phyloP scores from a whole-genome alignment of 2,797 vertebrate genomes.

The Zonotrichia albicollis region DNA sequence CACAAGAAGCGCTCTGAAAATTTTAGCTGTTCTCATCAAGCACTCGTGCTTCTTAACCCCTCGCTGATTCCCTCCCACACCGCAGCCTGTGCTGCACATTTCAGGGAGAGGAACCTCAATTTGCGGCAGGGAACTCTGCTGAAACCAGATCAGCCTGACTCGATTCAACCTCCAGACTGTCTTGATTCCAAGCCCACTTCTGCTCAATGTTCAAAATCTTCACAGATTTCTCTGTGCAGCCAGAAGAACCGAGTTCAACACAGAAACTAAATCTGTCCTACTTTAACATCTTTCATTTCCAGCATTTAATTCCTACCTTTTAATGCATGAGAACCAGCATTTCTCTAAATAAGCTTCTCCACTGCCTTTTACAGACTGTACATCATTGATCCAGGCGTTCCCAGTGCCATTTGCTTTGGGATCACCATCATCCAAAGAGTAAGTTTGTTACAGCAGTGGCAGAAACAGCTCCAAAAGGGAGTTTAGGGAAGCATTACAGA shows the following conservation, averaged over 20 bases:
- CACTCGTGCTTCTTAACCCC: neutral
- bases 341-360: neutral
- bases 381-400: neutral
- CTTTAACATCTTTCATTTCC: slow-evolving; percentile 9
- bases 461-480: neutral
- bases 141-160: neutral
- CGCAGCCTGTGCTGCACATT: neutral
- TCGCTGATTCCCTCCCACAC: neutral
- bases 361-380: neutral
- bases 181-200: neutral
- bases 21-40: neutral
- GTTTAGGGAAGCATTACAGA: neutral
- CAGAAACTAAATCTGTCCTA: neutral
- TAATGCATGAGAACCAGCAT: neutral
- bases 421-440: neutral
- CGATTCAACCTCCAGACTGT: neutral
- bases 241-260: neutral
- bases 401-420: neutral
- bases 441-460: neutral
- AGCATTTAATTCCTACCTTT: slow-evolving; percentile 22
- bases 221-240: neutral
- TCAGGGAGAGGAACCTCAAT: neutral
- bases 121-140: accelerated
- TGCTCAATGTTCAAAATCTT: neutral
- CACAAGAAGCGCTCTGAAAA: neutral